Evolutionary conservation across 23 tunicate species (phyloP).

Genomic region (Oikopleura albicans): DNA sequence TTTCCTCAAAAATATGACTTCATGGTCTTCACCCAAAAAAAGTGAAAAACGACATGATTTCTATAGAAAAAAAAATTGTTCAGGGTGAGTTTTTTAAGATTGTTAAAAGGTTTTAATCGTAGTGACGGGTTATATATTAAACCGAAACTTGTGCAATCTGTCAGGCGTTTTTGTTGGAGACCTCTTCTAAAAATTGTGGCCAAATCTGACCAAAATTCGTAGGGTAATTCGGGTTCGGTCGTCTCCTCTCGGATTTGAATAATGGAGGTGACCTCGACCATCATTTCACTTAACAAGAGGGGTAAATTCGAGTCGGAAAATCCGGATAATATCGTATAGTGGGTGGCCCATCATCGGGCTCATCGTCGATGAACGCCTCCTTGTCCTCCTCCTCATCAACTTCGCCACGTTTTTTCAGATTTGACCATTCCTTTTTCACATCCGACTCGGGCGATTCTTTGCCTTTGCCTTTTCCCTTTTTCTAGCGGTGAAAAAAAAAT

Average conservation of each 20-base stretch:
- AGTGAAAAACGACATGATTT: too few species aligned
- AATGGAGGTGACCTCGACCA: not conserved
- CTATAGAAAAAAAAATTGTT: too few species aligned
- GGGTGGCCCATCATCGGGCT: not conserved
- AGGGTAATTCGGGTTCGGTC: not conserved
- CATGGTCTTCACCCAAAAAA: too few species aligned
- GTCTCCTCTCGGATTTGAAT: not conserved
- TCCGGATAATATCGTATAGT: not conserved
- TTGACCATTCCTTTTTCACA: not conserved
- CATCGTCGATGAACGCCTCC: not conserved
- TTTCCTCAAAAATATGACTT: too few species aligned
- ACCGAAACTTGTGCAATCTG: too few species aligned
- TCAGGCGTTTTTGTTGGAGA: not conserved
- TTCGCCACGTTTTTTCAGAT: not conserved
- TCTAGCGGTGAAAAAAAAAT: not conserved
- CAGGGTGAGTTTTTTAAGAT: too few species aligned
- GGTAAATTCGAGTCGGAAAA: not conserved
- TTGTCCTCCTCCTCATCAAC: not conserved
- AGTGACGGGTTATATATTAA: too few species aligned
- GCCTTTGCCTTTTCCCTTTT: not conserved
- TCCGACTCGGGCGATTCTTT: not conserved
- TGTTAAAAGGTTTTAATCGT: too few species aligned
- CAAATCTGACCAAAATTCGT: not conserved
- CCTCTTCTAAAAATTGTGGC: not conserved
- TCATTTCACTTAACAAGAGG: not conserved